phyloP scores from a whole-genome alignment of 2,888 invertebrate species.

The Chouioia cunea region DNA sequence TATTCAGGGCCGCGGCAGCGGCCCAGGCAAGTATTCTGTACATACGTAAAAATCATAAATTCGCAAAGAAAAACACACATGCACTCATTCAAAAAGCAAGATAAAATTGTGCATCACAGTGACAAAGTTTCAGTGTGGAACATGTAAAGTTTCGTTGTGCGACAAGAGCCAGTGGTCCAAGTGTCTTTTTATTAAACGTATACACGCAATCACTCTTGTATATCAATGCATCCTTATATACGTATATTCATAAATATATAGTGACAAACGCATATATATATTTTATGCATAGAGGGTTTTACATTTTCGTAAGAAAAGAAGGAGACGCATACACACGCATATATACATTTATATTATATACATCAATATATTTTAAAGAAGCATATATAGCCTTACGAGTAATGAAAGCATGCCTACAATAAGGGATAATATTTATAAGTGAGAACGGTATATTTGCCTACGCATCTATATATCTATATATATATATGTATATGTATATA shows the following conservation, averaged over 20 bases:
- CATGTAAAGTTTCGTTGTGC: too few relatives aligned
- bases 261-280: conserved; percentile 17
- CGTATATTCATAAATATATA: conserved; percentile 25
- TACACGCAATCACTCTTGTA: not conserved
- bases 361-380: conserved; percentile 13
- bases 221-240: conserved; percentile 5
- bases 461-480: conserved; percentile 29
- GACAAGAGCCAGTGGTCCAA: conserved; percentile 16
- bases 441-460: too few relatives aligned
- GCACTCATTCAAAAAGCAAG: too few relatives aligned
- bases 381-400: conserved; percentile 12
- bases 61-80: too few relatives aligned
- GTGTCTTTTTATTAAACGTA: conserved; percentile 37
- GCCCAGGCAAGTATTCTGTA: not conserved
- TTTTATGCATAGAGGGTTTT: conserved; percentile 37
- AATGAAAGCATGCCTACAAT: conserved; percentile 24
- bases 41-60: too few relatives aligned
- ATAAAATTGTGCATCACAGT: too few relatives aligned
- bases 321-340: not conserved
- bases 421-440: too few relatives aligned
- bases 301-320: conserved; percentile 6
- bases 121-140: too few relatives aligned
- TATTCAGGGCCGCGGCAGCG: too few relatives aligned
- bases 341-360: not conserved
- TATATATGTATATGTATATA: conserved; percentile 31